phyloP scores from a whole-genome alignment of 37 sponge, comb jelly and placozoan species.

The Mnemiopsis leidyi region DNA sequence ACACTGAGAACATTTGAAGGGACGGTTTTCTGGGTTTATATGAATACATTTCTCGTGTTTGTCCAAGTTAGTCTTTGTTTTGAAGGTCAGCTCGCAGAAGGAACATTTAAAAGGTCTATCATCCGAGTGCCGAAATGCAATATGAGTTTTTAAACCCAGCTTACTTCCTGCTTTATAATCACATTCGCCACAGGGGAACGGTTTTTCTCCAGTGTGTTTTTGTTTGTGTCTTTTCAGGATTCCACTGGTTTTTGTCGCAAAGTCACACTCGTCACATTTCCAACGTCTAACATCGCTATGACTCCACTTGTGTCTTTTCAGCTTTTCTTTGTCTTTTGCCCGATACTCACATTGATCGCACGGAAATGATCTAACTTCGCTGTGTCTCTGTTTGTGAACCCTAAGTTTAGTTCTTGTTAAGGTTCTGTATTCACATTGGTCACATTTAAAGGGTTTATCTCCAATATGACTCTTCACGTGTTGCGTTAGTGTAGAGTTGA shows the following conservation, averaged over 20 bases:
- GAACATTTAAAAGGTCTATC: too few relatives aligned
- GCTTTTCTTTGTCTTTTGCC: background rate
- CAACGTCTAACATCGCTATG: background rate
- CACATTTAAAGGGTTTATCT: background rate
- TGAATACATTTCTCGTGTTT: too few relatives aligned
- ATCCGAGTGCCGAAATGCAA: too few relatives aligned
- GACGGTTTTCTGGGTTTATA: too few relatives aligned
- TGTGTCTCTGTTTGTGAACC: background rate
- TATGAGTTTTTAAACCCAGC: background rate
- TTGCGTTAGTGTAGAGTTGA: background rate
- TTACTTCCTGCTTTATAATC: background rate
- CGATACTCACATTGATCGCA: background rate
- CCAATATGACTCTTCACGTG: background rate
- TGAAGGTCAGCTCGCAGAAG: too few relatives aligned
- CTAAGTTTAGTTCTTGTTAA: background rate
- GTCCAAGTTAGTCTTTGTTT: too few relatives aligned
- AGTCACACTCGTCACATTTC: background rate
- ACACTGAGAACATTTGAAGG: too few relatives aligned
- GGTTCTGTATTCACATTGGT: background rate
- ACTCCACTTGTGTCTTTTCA: background rate
- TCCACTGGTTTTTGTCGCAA: background rate
- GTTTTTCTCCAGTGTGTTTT: conserved; percentile 4
- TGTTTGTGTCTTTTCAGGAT: background rate
- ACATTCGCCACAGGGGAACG: background rate
- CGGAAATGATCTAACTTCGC: background rate